Evolutionary conservation across 2,113 vertebrate genomes (phyloP), one percentile per base, ranked within the genome.

Genomic region (Cnemophilus loriae): DNA sequence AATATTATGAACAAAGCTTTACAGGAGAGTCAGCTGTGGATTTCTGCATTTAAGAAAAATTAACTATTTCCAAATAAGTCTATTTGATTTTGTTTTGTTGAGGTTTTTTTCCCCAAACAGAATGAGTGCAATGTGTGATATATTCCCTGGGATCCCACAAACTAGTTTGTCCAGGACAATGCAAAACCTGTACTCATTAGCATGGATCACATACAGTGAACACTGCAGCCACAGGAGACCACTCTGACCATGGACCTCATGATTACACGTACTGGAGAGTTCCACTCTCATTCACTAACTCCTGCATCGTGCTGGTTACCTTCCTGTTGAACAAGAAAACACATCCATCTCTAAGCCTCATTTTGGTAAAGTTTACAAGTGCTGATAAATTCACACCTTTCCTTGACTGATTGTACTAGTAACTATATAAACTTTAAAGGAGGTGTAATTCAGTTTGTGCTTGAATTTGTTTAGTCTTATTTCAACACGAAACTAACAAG

Each of bases 191-290:
- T 18, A 22, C 26, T 69, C 22, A 30, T 56, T 22, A n/a, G 9
- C n/a, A 15, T 10, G 3, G 42, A 21, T 33, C 50, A 33, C 6
- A 4, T 10, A 3, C 3, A n/a, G 26, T 2, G 6, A 17, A 37
- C 35, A 4, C 4, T 56, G 47, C 13, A 89, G n/a, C 21, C 53
- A 35, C 23, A 63, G 28, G 27, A 18, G 46, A 69, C 23, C 8
- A 9, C 16, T 39, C 10, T 65, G 57, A 46, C 46, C 37, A 32
- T 2, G 67, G 46, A 33, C 6, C 6, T 26, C 21, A 5, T 13
- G 11, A 16, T 16, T 57, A 33, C 13, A 30, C 2, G 4, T 3
- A 28, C 41, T 21, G 30, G 47, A 87, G 57, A 70, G 50, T 19
- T 59, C 44, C 30, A 67, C 7, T 27, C 27, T 26, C 26, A 5